Percentiles rank a stretch among this genome's conserved stretches.
phyloP scores from a whole-genome alignment of 2,888 invertebrate species.

The Romanomermis culicivorax region DNA sequence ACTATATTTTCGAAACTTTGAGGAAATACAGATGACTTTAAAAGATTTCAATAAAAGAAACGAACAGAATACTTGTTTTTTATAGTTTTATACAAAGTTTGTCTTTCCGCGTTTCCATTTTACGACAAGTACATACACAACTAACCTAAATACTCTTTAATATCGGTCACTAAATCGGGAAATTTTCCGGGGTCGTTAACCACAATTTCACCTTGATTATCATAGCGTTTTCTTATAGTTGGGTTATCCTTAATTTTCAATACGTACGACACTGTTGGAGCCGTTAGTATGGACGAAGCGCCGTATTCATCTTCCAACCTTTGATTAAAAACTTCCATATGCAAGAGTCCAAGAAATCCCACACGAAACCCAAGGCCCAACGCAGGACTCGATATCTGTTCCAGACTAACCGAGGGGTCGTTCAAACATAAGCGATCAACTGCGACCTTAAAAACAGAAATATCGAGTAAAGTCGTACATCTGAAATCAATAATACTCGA shows the following conservation, averaged over 20 bases:
- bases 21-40: too few relatives aligned
- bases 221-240: conserved; percentile 21
- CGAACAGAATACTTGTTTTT: too few relatives aligned
- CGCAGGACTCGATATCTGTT: conserved; percentile 41
- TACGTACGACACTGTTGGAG: conserved; percentile 37
- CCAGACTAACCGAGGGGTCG: conserved; percentile 69
- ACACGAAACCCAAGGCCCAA: conserved; percentile 36
- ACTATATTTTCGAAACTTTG: too few relatives aligned
- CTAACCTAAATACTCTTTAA: conserved; percentile 7
- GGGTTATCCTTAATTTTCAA: conserved; percentile 26
- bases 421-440: conserved; percentile 66
- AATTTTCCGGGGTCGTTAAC: conserved; percentile 16
- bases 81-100: too few relatives aligned
- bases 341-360: conserved; percentile 34
- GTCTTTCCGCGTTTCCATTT: too few relatives aligned
- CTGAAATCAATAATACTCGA: too few relatives aligned
- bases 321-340: conserved; percentile 37
- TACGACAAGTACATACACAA: too few relatives aligned
- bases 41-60: too few relatives aligned
- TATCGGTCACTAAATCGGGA: conserved; percentile 11
- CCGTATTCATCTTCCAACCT: conserved; percentile 36
- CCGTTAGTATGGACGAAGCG: conserved; percentile 35
- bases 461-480: too few relatives aligned
- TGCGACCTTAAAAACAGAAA: background rate
- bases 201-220: conserved; percentile 18